Percentiles rank a stretch among this genome's conserved stretches.
Evolutionary conservation across 2,888 invertebrate genomes (phyloP).

Genomic region (Nephrotoma guestfalica): DNA sequence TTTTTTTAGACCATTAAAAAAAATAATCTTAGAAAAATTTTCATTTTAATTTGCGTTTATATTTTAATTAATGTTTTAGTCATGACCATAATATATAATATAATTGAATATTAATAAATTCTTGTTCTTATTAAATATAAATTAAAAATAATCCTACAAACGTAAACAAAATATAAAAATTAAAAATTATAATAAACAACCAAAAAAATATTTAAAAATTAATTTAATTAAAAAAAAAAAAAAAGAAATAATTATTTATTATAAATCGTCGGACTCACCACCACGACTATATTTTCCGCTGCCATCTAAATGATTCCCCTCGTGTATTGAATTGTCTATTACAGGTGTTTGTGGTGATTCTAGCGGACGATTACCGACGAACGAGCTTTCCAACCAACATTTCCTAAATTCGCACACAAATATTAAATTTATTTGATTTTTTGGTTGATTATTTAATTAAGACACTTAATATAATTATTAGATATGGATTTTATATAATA

Average conservation of each 20-base stretch:
- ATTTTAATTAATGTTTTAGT: background rate
- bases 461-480: background rate
- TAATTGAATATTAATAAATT: background rate
- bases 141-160: conserved; percentile 15
- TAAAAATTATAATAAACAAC: conserved; percentile 11
- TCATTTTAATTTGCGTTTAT: background rate
- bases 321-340: conserved; percentile 32
- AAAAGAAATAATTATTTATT: background rate
- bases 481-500: background rate
- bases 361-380: conserved; percentile 70
- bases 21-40: background rate
- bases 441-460: background rate
- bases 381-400: conserved; percentile 87
- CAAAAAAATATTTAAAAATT: conserved; percentile 10
- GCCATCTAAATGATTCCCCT: conserved; percentile 15
- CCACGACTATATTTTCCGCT: conserved; percentile 14
- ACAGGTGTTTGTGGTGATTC: conserved; percentile 75
- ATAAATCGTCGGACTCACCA: conserved; percentile 23
- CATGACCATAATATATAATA: background rate
- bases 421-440: background rate
- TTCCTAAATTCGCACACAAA: conserved; percentile 27
- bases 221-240: background rate
- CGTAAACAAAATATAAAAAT: conserved; percentile 8
- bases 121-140: background rate
- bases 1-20: background rate